Evolutionary conservation across 2,888 invertebrate genomes (phyloP).

Genomic region (Ophion ventricosus): DNA sequence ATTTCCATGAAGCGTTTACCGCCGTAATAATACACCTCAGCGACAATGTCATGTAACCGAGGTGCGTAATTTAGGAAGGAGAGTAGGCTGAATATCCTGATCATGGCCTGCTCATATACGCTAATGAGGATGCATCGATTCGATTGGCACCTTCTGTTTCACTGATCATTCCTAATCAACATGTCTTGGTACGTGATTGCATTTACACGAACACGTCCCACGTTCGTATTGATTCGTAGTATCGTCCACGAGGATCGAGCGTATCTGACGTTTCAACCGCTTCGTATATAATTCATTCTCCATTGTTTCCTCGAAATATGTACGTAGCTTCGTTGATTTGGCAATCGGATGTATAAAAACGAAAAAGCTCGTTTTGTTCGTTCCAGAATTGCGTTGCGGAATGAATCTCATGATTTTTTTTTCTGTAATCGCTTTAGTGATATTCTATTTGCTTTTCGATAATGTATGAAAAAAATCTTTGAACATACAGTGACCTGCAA

Average conservation of each 20-base stretch:
- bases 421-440: background rate
- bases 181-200: constrained; percentile 24
- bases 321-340: background rate
- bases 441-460: background rate
- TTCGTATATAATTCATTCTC: constrained; percentile 17
- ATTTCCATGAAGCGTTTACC: constrained; percentile 15
- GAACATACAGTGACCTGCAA: too few relatives aligned
- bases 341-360: background rate
- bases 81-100: constrained; percentile 12
- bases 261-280: constrained; percentile 15
- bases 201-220: constrained; percentile 27
- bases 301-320: background rate
- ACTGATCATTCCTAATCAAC: constrained; percentile 52
- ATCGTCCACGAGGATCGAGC: constrained; percentile 25
- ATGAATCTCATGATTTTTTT: background rate
- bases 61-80: constrained; percentile 44
- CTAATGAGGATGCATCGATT: constrained; percentile 58
- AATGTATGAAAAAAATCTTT: too few relatives aligned
- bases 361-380: background rate
- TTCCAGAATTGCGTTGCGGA: background rate
- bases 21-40: constrained; percentile 1
- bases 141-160: constrained; percentile 55
- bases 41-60: constrained; percentile 43
- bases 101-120: constrained; percentile 11
- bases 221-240: constrained; percentile 24